Evolutionary conservation across 2,888 invertebrate species (phyloP).

Genomic region (Drosophila nr. perissopoda): DNA sequence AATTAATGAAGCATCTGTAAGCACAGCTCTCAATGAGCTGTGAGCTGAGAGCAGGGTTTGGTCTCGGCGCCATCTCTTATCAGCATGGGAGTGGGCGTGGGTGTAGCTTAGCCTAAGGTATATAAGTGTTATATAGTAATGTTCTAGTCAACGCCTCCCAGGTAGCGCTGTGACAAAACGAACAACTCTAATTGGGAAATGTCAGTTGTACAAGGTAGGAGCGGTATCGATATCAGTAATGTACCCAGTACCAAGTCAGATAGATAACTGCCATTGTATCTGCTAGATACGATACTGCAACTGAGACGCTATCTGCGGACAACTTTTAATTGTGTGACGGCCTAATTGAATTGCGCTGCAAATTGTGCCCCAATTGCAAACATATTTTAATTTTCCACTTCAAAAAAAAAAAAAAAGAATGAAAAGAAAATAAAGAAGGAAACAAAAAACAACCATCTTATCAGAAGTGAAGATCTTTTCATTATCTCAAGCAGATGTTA

Average conservation of each 20-base stretch:
- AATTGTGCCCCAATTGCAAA: constrained; percentile 35
- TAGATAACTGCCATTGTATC: constrained; percentile 67
- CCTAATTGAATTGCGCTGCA: constrained; percentile 77
- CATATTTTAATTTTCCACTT: constrained; percentile 71
- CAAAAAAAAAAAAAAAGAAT: not conserved
- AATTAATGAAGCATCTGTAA: constrained; percentile 32
- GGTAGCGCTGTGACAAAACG: constrained; percentile 13
- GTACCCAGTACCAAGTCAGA: constrained; percentile 25
- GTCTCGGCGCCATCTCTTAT: constrained; percentile 57
- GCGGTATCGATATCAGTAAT: constrained; percentile 42
- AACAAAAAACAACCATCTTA: constrained; percentile 21
- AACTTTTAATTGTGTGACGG: constrained; percentile 79
- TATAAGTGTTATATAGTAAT: not conserved
- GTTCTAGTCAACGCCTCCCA: constrained; percentile 33
- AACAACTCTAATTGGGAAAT: constrained; percentile 79
- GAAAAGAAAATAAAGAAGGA: not conserved
- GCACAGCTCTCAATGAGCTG: constrained; percentile 21
- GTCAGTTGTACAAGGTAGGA: constrained; percentile 45
- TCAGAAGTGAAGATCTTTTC: constrained; percentile 28
- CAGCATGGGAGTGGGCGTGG: constrained; percentile 23
- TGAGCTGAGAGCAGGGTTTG: constrained; percentile 4
- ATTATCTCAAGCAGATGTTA: constrained; percentile 56
- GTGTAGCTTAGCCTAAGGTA: not conserved
- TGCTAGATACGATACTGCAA: constrained; percentile 38
- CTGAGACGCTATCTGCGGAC: constrained; percentile 56